Base-by-base conservation (phyloP, 2,888 invertebrate genomes). In the Onchidella celtica region DNA sequence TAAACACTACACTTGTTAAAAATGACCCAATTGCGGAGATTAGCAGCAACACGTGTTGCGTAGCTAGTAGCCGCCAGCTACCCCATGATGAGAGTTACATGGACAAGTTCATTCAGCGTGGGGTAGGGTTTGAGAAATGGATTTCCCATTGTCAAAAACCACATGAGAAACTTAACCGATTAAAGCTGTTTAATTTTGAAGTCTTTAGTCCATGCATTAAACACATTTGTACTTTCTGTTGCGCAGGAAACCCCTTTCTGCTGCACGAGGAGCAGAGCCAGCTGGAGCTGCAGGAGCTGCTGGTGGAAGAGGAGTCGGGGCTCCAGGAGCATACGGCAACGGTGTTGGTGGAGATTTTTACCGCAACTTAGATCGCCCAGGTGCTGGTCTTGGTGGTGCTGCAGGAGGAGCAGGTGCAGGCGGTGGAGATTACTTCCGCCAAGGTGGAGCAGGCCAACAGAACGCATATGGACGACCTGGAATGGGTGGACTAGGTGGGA, bases 341-440 rank as follows among this genome's bases (percentile, higher is more conserved):
- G 81, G 81, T 27, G 72, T 55, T 47, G 75, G 66, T 65, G 75
- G 76, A 2, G 75, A 76, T 36, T 81, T 81, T 32, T 70, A 70
- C 36, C 63, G 81, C 6, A 55, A 59, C 65, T 14, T 76, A 32
- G 81, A 81, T 38, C 29, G 81, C 61, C 70, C 81, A 36, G 76
- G 84, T 36, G 78, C 85, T 27, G 83, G 85, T 17, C 34, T 81
- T 29, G 80, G 83, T 61, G 86, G 86, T 3, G 63, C 47, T 65
- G 61, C 63, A n/a, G 79, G 70, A 29, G 70, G 70, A 21, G 61
- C 65, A 32, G 79, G 79, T 24, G 83, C 87, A 34, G 86, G 86
- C 75, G 88, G 88, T 29, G 79, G 83, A 34, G 87, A 85, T 61
- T 84, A 80, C 34, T 84, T 81, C 79, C 74, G 81, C 55, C 75